These are phyloP conservation scores for Patella caerulea DNA, from an alignment of 2,888 invertebrate species.

Conservation along the genomic window DNA sequence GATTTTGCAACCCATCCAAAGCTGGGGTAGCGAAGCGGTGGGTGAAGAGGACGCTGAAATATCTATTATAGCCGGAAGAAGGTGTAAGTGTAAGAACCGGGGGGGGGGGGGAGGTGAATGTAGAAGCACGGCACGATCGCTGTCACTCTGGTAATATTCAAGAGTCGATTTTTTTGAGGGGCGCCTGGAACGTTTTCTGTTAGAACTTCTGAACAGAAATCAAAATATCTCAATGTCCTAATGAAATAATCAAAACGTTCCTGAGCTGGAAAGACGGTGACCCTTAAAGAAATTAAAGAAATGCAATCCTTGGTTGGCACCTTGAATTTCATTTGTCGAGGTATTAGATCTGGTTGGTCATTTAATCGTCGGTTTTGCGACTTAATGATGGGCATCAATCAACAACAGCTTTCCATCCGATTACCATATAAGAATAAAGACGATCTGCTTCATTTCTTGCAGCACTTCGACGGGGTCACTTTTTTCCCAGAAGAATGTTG, in stretches of 20 bases:
- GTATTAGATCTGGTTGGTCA: conserved; percentile 14
- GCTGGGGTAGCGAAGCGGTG: too few relatives aligned
- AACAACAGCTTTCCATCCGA: conserved; percentile 10
- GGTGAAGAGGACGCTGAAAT: too few relatives aligned
- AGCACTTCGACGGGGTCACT: conserved; percentile 22
- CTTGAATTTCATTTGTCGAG: conserved; percentile 13
- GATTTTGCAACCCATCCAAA: too few relatives aligned
- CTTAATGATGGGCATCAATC: conserved; percentile 19
- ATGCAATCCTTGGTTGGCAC: conserved; percentile 6
- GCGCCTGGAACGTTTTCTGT: too few relatives aligned
- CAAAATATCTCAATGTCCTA: neutral
- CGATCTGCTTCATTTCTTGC: conserved; percentile 22
- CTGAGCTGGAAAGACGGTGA: neutral
- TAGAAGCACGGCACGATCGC: too few relatives aligned
- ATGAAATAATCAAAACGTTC: neutral
- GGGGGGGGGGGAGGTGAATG: too few relatives aligned
- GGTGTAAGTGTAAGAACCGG: too few relatives aligned
- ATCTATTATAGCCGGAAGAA: too few relatives aligned
- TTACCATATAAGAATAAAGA: conserved; percentile 10
- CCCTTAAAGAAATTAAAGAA: neutral
- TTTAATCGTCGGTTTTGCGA: conserved; percentile 28
- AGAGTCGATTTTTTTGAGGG: too few relatives aligned
- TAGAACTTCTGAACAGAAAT: neutral
- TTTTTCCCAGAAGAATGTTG: conserved; percentile 15
- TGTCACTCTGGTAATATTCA: too few relatives aligned